Evolutionary conservation across 2,113 vertebrate species (phyloP), one percentile per base, ranked within the genome.

Genomic region (Phoenicopterus ruber): DNA sequence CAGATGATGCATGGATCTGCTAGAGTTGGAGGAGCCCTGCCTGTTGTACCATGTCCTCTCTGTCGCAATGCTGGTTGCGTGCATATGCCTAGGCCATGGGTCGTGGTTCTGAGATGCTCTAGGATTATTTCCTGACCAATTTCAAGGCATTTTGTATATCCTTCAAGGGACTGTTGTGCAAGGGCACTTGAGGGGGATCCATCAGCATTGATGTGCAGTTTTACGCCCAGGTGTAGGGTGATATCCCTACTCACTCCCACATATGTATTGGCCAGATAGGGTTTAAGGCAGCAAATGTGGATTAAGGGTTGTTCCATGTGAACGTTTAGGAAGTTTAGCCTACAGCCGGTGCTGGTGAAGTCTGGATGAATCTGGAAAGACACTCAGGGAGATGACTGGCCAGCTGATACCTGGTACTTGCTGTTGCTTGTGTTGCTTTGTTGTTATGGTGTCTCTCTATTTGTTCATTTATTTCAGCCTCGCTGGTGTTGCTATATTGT

Each of bases 211-310:
- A 5, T 21, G n/a, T 55, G 44, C 17, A 13, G 28, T 49, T 93
- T 88, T 80, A 77, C 1, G 0, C 8, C 14, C 25, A 32, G 40
- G 21, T 65, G 6, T 31, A 28, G 52, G 10, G 26, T 20, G 21
- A 16, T 15, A 31, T 50, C 25, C 28, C 11, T 52, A 8, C 40
- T 61, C 34, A 9, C 22, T 55, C 26, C 44, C 62, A 72, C 0
- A 0, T 24, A 19, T 5, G 2, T 29, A 10, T 44, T 71, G 17
- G 21, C 32, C 61, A 52, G n/a, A 25, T 11, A 32, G 17, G 24
- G 6, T 63, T 65, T 63, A 76, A 81, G 92, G 31, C 32, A 49
- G 8, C 11, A 70, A 86, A 80, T 0, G 0, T 31, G 67, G 28
- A 4, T 46, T 36, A 26, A 15, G 15, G 3, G 11, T 24, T 74